phyloP scores from a whole-genome alignment of 2,888 invertebrate species.

The Torymus auratus region DNA sequence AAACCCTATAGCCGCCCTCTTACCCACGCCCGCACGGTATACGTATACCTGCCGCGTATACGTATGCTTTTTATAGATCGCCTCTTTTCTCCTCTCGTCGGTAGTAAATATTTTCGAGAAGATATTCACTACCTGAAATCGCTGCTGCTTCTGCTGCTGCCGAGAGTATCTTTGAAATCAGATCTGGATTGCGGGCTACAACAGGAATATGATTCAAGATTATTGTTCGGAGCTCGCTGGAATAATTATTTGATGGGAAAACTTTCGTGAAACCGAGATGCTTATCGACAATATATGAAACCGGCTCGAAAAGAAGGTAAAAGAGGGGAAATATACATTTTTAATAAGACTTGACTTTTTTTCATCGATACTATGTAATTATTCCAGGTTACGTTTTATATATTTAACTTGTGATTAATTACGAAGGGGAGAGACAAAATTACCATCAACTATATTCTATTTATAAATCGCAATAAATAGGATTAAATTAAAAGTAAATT shows the following conservation, averaged over 20 bases:
- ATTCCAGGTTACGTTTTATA: no score
- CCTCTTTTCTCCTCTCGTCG: not conserved
- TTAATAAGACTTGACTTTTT: no score
- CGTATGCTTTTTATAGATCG: conserved; percentile 30
- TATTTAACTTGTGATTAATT: no score
- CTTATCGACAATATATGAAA: not conserved
- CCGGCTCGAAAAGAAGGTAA: no score
- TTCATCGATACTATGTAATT: no score
- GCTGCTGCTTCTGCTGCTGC: not conserved
- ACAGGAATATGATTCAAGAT: conserved; percentile 25
- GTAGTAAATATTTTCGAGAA: conserved; percentile 46
- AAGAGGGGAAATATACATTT: no score
- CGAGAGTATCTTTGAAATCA: conserved; percentile 49
- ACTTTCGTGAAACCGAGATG: not conserved
- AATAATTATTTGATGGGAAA: not conserved
- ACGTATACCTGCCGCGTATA: not conserved
- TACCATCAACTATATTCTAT: no score
- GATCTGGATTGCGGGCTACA: conserved; percentile 13
- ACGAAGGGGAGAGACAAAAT: no score
- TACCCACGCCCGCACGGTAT: not conserved
- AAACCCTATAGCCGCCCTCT: conserved; percentile 24
- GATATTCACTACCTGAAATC: conserved; percentile 31
- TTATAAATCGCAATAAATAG: no score
- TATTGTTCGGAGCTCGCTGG: conserved; percentile 18
- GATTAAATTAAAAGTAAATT: no score